Evolutionary conservation across 2,113 vertebrate genomes (phyloP).

Genomic region (rat (Rattus norvegicus)): GRCr8 NC_086020.1:125895001-125895500

Average conservation of each 20-base stretch:
- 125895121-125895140: constrained; percentile 59
- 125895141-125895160: constrained; percentile 64
- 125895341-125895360: background rate
- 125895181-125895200: constrained; percentile 61
- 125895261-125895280: background rate
- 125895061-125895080: constrained; percentile 66
- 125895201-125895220: constrained; percentile 60
- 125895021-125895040: constrained; percentile 72
- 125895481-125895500: background rate
- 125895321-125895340: background rate
- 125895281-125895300: background rate
- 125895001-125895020: constrained; percentile 68
- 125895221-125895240: constrained; percentile 74
- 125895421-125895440: background rate
- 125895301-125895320: background rate
- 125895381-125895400: background rate
- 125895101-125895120: constrained; percentile 55
- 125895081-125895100: constrained; percentile 64
- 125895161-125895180: constrained; percentile 50
- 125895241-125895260: background rate
- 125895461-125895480: constrained; percentile 55
- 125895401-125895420: background rate
- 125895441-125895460: constrained; percentile 55
- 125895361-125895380: background rate
- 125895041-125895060: constrained; percentile 57